Evolutionary conservation across 2,113 vertebrate genomes (phyloP).

Genomic region (Podiceps cristatus): DNA sequence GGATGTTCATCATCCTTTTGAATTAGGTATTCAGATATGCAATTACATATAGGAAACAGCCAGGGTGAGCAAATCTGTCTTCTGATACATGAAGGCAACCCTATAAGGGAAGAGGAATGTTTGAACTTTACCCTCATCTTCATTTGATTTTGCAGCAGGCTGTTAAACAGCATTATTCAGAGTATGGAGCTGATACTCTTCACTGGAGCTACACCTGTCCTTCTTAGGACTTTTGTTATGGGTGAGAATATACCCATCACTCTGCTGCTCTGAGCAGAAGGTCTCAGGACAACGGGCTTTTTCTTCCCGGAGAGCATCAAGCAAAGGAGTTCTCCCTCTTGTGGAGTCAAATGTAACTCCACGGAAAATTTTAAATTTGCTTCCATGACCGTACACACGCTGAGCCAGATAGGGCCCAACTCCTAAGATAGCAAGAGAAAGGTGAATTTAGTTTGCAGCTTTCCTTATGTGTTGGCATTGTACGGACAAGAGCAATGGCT

Average conservation of each 20-base stretch:
- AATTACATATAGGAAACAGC: neutral
- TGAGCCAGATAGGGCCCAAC: neutral
- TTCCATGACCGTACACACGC: neutral
- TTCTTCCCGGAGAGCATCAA: neutral
- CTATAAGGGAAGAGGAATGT: neutral
- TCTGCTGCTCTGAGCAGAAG: neutral
- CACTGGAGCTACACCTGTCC: neutral
- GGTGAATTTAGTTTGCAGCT: neutral
- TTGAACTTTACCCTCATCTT: neutral
- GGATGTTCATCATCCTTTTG: neutral
- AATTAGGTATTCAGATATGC: neutral
- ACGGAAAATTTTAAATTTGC: neutral
- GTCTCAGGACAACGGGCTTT: neutral
- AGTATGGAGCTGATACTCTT: neutral
- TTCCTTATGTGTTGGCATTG: neutral
- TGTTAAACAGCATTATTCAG: neutral
- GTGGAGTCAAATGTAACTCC: neutral
- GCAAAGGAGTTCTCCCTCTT: neutral
- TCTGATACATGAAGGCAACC: neutral
- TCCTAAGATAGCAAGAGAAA: neutral
- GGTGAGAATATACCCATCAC: accelerated
- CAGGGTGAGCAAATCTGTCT: neutral
- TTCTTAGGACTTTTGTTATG: neutral
- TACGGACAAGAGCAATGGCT: neutral
- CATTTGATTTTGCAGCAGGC: neutral